These are phyloP conservation scores for Zosterops japonicus DNA, from an alignment of 2,113 vertebrate species.

Conservation along the genomic window DNA sequence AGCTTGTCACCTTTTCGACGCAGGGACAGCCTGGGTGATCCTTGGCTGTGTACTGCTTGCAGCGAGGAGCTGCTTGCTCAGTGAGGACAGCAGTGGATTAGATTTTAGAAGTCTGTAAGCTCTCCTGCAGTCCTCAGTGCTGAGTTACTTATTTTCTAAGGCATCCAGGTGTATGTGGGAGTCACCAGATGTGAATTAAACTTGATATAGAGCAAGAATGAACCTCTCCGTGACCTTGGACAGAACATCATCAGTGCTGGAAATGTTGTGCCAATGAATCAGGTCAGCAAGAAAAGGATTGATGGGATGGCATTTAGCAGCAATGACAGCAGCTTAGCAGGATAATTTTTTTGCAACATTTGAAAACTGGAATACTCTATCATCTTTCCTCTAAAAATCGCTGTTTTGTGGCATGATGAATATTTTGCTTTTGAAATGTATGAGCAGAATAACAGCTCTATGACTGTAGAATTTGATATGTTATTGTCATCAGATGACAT, in stretches of 20 bases:
- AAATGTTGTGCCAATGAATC: not conserved
- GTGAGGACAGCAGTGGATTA: not conserved
- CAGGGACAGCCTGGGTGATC: not conserved
- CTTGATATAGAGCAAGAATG: not conserved
- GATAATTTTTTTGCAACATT: not conserved
- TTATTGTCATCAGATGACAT: not conserved
- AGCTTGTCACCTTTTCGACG: not conserved
- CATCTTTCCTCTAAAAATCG: not conserved
- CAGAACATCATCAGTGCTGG: not conserved
- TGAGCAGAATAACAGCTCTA: not conserved
- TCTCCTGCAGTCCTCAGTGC: not conserved
- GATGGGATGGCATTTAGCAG: not conserved
- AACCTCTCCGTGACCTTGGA: not conserved
- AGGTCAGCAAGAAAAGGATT: not conserved
- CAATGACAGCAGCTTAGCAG: not conserved
- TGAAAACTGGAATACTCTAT: not conserved
- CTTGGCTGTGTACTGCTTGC: not conserved
- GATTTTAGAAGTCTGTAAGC: not conserved
- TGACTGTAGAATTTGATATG: not conserved
- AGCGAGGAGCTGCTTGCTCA: not conserved
- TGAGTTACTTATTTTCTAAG: not conserved
- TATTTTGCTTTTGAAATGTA: not conserved
- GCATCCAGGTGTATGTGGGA: not conserved
- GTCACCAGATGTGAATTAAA: not conserved
- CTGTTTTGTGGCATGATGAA: not conserved